Evolutionary conservation across 2,888 invertebrate genomes (phyloP).

Genomic region (Vesta saturnalis): DNA sequence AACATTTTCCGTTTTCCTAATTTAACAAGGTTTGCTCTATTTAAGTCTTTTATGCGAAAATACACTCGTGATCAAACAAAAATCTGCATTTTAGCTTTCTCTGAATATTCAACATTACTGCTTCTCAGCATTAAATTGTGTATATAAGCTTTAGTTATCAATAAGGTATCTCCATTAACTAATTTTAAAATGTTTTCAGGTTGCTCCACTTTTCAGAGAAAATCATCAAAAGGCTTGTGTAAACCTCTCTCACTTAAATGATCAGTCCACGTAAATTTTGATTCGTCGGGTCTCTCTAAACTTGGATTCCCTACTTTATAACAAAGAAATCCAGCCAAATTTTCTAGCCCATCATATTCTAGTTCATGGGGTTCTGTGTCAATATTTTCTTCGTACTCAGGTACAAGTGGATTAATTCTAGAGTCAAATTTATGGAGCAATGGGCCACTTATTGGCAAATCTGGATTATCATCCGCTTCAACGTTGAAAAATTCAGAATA

Average conservation of each 20-base stretch:
- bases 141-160: background rate
- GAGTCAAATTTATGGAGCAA: background rate
- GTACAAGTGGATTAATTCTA: background rate
- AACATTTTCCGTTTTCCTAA: too few relatives aligned
- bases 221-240: background rate
- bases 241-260: too few relatives aligned
- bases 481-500: too few relatives aligned
- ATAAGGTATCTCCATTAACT: constrained; percentile 4
- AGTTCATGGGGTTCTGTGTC: background rate
- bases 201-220: background rate
- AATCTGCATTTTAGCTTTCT: too few relatives aligned
- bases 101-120: too few relatives aligned
- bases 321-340: constrained; percentile 41
- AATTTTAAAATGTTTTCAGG: background rate
- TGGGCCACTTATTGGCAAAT: constrained; percentile 1
- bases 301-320: constrained; percentile 17
- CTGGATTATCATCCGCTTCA: constrained; percentile 25
- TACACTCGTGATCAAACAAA: too few relatives aligned
- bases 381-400: background rate
- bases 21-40: too few relatives aligned
- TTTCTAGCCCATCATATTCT: constrained; percentile 43
- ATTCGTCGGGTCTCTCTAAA: background rate
- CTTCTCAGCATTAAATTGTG: too few relatives aligned
- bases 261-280: background rate
- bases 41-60: too few relatives aligned